Evolutionary conservation across 2,797 vertebrate species (phyloP).

Genomic region (Xiphorhynchus erythropygius): DNA sequence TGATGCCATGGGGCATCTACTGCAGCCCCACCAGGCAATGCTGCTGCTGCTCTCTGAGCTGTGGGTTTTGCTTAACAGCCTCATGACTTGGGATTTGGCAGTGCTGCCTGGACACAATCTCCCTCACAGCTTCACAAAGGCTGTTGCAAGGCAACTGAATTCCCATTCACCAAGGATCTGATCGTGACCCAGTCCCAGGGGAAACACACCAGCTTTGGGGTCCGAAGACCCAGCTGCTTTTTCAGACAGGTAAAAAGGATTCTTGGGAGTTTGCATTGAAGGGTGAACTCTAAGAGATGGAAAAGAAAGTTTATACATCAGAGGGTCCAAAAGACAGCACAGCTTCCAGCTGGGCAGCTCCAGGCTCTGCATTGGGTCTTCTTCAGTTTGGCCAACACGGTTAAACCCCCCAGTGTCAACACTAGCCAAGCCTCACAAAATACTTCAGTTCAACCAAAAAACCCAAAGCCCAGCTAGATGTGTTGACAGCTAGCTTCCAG

Average conservation of each 20-base stretch:
- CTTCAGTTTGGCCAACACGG: neutral
- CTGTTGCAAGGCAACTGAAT: accelerated
- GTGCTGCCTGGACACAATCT: accelerated
- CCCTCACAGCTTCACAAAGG: neutral
- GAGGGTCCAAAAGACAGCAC: accelerated
- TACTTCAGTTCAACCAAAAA: neutral
- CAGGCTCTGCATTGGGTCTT: neutral
- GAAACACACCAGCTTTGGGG: neutral
- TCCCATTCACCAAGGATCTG: neutral
- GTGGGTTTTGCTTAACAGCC: accelerated
- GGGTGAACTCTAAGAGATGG: neutral
- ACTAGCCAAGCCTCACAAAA: neutral
- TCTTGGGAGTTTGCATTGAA: neutral
- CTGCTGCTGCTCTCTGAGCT: neutral
- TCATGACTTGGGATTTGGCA: neutral
- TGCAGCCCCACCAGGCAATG: neutral
- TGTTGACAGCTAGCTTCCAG: neutral
- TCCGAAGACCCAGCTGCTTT: neutral
- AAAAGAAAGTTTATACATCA: neutral
- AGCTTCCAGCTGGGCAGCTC: neutral
- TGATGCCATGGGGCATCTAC: neutral
- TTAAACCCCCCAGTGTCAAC: neutral
- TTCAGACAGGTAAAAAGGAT: neutral
- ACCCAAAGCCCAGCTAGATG: neutral
- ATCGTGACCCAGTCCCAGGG: accelerated